Conservation (phyloP, 2,113 vertebrate species). For the Meleagris gallopavo region DNA sequence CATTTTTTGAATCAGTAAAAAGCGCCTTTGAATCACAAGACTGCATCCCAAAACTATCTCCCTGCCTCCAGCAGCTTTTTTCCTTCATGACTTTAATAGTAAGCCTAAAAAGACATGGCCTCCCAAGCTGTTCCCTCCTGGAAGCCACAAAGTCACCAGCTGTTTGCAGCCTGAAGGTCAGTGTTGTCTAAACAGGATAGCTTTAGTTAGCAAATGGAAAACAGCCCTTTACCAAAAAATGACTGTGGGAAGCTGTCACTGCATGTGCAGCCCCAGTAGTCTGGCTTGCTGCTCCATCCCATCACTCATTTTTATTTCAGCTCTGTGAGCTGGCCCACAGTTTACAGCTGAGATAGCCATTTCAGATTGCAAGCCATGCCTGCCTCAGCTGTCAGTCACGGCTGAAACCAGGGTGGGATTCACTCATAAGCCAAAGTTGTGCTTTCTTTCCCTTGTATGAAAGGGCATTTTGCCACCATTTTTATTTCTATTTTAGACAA, state of each 20-base stretch:
- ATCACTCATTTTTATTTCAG: background rate
- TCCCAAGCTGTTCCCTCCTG: background rate
- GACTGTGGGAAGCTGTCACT: background rate
- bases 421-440: background rate
- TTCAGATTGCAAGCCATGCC: background rate
- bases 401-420: background rate
- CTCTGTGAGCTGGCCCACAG: background rate
- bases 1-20: background rate
- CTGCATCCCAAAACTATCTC: background rate
- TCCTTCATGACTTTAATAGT: background rate
- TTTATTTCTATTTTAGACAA: constrained; percentile 22
- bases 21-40: background rate
- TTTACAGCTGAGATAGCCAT: background rate
- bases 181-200: background rate
- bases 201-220: background rate
- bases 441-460: background rate
- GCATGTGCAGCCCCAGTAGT: background rate
- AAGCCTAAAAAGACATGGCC: background rate
- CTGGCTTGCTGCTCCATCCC: background rate
- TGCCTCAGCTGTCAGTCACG: background rate
- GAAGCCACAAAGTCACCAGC: background rate
- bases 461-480: constrained; percentile 13
- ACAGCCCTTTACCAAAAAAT: background rate
- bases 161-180: constrained; percentile 12
- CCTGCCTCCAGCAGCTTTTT: background rate